A percentile compares a stretch with the other conserved stretches of the same genome.
These are phyloP conservation scores for Baryphthengus martii DNA, from an alignment of 2,113 vertebrate species.

Conservation along the genomic window DNA sequence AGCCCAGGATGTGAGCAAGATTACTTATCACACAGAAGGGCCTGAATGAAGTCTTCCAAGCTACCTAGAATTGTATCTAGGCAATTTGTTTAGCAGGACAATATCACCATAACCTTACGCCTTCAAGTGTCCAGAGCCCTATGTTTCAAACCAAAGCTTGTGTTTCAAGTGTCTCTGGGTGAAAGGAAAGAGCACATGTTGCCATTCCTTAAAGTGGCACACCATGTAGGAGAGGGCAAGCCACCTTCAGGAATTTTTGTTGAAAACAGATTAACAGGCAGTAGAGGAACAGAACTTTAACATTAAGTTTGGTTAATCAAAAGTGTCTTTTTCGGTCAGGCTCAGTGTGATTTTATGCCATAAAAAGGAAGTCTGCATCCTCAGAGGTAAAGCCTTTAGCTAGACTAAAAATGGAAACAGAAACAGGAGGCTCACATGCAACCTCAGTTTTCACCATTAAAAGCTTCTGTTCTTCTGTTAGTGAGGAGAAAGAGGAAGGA, in stretches of 20 bases:
- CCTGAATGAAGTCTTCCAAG: neutral
- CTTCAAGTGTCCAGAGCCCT: neutral
- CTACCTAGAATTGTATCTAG: neutral
- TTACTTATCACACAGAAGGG: neutral
- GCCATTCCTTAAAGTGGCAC: neutral
- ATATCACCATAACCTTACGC: neutral
- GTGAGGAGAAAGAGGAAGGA: neutral
- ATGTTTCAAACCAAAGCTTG: neutral
- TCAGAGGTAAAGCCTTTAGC: neutral
- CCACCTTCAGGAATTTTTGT: neutral
- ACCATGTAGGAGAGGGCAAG: neutral
- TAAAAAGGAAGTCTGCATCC: neutral
- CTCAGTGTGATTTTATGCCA: neutral
- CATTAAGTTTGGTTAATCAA: neutral
- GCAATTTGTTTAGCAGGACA: neutral
- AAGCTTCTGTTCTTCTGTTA: neutral
- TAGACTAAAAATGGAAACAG: constrained; percentile 2
- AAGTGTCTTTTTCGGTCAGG: neutral
- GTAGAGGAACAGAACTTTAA: neutral
- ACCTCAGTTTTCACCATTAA: neutral
- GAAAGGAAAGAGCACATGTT: fast-evolving
- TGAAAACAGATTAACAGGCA: neutral
- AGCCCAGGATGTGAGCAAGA: neutral
- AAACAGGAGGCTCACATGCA: neutral
- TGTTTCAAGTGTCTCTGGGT: neutral